Evolutionary conservation across 1,140 invertebrate genomes (phyloP), one percentile per base, ranked within the genome.

Genomic region (Panulirus ornatus): DNA sequence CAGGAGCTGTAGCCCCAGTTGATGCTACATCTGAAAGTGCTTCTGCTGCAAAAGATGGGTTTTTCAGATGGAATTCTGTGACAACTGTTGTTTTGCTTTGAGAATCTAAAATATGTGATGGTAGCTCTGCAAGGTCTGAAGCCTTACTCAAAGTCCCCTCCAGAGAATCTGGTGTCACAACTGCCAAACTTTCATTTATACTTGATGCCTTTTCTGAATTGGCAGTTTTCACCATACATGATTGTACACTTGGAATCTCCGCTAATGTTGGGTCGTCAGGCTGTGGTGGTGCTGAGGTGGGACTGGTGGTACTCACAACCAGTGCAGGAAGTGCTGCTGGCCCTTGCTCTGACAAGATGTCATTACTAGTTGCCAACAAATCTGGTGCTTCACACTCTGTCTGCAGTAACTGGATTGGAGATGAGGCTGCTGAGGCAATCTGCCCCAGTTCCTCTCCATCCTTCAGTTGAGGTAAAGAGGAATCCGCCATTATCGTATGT

Each of bases 361-460:
- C 58, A 66, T 27, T n/a, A 66, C 58, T 30, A 11, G 58, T 30
- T 66, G 11, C 58, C 58, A 30, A 27, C 8, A 27, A 27, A 66
- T 66, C 58, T 30, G 27, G 6, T 6, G 22, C n/a, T 30, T 30
- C 22, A 22, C 58, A 66, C 58, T 66, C n/a, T 1, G n/a, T 66
- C 30, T 58, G 54, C 19, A 58, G 54, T 22, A 58, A 58, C 14
- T 22, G 5, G 54, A 5, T 22, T 58, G 54, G 22, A 58, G 54
- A 3, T 58, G 54, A 22, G 54, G 54, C 1, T 58, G 54, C 19
- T 58, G 54, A 58, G 11, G 54, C 54, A 14, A 58, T 58, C 19
- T 66, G 58, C 30, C 58, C 58, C 58, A 66, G 30, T 66, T 66
- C 58, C 30, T 27, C 58, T 66, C 58, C 58, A 66, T 66, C 58